Base-by-base conservation (phyloP, 2,888 invertebrate species). In the Campoplex capitator region DNA sequence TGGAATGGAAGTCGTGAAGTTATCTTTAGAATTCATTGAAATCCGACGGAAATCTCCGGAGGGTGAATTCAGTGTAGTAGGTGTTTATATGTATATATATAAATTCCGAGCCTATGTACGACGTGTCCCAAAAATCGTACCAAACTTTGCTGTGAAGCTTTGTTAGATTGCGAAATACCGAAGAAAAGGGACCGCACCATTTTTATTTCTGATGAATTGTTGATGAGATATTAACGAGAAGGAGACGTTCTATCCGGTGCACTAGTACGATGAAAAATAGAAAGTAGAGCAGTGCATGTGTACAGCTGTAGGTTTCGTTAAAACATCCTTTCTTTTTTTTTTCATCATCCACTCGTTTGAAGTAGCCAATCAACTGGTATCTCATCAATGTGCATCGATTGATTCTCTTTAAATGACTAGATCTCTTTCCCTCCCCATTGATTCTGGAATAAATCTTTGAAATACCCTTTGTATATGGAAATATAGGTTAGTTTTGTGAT, bases 11-110 rank as follows among this genome's bases (percentile, higher is more conserved):
- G 90, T 84, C 88, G 86, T 89, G 88, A 90, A 92, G 90, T 91
- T 92, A 90, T 91, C 91, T 92, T 92, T 91, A 91, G 92, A 92
- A 93, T 92, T 92, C 91, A 93, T 92, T 91, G 92, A 92, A 92
- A 91, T 90, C 90, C 90, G 87, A 84, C 87, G 89, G 76, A 87
- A 88, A 90, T 89, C 89, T 90, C 88, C 86, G 76, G 84, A 81
- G 86, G 82, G 83, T 58, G 75, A 56, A 82, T 35, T 51, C 58
- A 62, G 82, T 86, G 73, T 65, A 45, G 80, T 62, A 58, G 71
- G 54, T 82, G 58, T 73, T 45, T 65, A 23, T 62, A 68, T 68
- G 77, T 48, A 75, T 48, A 75, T 18, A 38, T 56, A 18, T 42
- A 62, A 32, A 32, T 23, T 23, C 23, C 0, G 23, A 23, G 32